phyloP scores from a whole-genome alignment of 1,140 invertebrate species.

The Drosophila ambigua region DNA sequence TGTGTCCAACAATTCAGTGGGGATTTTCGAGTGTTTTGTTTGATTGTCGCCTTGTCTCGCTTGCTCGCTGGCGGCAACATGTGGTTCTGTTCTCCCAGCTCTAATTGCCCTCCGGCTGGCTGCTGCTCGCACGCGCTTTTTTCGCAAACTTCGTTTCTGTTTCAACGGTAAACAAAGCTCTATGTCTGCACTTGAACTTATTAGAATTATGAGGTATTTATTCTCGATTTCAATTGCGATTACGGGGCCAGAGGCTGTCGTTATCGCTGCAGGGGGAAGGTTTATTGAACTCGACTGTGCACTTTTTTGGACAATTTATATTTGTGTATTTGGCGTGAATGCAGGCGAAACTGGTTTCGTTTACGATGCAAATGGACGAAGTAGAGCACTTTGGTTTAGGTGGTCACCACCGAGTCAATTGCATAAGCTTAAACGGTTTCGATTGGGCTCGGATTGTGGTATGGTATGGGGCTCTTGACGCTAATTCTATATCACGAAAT shows the following conservation, averaged over 20 bases:
- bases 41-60: constrained; percentile 1
- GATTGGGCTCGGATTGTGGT: constrained; percentile 12
- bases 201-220: constrained; percentile 36
- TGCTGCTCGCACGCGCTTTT: constrained; percentile 26
- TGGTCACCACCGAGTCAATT: constrained; percentile 33
- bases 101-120: constrained; percentile 19
- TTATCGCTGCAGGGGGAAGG: constrained; percentile 40
- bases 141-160: not conserved
- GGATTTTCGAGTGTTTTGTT: constrained; percentile 1
- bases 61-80: constrained; percentile 54
- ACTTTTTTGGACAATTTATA: constrained; percentile 52
- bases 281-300: constrained; percentile 69
- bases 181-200: constrained; percentile 67
- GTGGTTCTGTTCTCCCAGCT: constrained; percentile 52
- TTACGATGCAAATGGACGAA: constrained; percentile 40
- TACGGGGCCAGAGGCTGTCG: constrained; percentile 24
- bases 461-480: constrained; percentile 11
- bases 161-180: constrained; percentile 69
- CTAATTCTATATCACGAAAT: constrained; percentile 47
- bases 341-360: constrained; percentile 68
- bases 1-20: not conserved
- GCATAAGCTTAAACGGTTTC: constrained; percentile 55
- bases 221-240: constrained; percentile 36
- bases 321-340: constrained; percentile 1
- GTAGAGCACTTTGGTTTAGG: constrained; percentile 38